A percentile compares a stretch with the other conserved stretches of the same genome.
Conservation (phyloP, 2,888 invertebrate species). For the Yponomeuta evonymella region DNA sequence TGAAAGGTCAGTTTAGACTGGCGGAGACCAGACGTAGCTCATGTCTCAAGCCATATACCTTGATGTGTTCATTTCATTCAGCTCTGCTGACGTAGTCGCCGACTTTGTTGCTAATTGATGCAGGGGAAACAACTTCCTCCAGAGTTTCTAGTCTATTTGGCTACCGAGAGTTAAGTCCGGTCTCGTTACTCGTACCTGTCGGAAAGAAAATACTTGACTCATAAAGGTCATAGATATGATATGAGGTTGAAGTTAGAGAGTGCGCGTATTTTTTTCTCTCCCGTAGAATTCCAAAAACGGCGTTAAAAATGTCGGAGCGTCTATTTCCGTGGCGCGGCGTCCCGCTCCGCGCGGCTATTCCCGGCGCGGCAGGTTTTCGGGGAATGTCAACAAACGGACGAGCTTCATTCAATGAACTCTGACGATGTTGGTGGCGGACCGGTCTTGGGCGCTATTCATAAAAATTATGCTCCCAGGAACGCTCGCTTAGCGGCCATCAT, state of each 20-base stretch:
- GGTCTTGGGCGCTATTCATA: slow-evolving; percentile 66
- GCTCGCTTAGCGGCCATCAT: slow-evolving; percentile 11
- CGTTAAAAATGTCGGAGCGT: slow-evolving; percentile 55
- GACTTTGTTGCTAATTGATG: slow-evolving; percentile 13
- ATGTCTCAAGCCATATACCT: slow-evolving; percentile 46
- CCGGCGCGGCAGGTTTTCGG: slow-evolving; percentile 72
- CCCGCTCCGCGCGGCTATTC: slow-evolving; percentile 61
- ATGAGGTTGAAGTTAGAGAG: background rate
- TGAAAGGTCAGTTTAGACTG: slow-evolving; percentile 37
- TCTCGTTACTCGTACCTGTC: background rate
- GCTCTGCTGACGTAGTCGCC: slow-evolving; percentile 46
- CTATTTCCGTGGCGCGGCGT: slow-evolving; percentile 52
- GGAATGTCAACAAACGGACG: slow-evolving; percentile 75
- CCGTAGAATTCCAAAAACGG: slow-evolving; percentile 45
- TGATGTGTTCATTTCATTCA: slow-evolving; percentile 71
- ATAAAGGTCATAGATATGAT: background rate
- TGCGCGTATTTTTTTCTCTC: slow-evolving; percentile 12
- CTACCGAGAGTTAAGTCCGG: background rate
- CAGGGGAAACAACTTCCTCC: slow-evolving; percentile 12
- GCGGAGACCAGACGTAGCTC: slow-evolving; percentile 27
- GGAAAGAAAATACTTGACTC: background rate
- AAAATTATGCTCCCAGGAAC: slow-evolving; percentile 64
- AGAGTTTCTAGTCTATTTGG: background rate
- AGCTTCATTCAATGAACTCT: slow-evolving; percentile 72
- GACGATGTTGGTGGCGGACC: slow-evolving; percentile 58